Percentiles rank a stretch among this genome's conserved stretches.
These are phyloP conservation scores for Cebidichthys violaceus DNA, from an alignment of 2,113 vertebrate species.

Conservation along the genomic window DNA sequence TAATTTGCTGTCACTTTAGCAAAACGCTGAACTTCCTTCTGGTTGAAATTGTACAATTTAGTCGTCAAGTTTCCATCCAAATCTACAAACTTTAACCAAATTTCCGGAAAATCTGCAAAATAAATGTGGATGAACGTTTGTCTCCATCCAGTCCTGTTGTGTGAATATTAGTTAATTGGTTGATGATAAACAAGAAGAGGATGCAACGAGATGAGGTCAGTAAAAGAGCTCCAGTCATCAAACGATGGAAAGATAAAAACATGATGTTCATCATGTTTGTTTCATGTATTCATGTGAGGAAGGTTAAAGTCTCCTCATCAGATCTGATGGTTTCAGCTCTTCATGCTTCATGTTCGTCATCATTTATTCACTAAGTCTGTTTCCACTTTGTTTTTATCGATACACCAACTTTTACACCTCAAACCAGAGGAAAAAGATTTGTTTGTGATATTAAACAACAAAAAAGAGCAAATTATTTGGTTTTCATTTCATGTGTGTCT, in stretches of 20 bases:
- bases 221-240: neutral
- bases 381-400: neutral
- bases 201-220: neutral
- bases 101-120: neutral
- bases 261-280: neutral
- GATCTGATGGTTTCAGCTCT: neutral
- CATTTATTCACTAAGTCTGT: neutral
- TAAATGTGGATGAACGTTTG: neutral
- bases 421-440: neutral
- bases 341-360: neutral
- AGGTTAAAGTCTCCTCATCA: neutral
- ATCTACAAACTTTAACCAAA: too few relatives aligned
- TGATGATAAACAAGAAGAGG: neutral
- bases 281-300: neutral
- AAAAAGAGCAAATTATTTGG: neutral
- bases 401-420: neutral
- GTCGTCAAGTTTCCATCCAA: neutral
- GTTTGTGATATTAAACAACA: neutral
- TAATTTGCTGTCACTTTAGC: neutral
- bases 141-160: neutral
- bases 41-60: neutral
- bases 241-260: neutral
- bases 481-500: constrained; percentile 6
- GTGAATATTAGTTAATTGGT: neutral
- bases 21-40: neutral